Evolutionary conservation across 1,140 invertebrate species (phyloP).

Genomic region (Lepidurus couesii): DNA sequence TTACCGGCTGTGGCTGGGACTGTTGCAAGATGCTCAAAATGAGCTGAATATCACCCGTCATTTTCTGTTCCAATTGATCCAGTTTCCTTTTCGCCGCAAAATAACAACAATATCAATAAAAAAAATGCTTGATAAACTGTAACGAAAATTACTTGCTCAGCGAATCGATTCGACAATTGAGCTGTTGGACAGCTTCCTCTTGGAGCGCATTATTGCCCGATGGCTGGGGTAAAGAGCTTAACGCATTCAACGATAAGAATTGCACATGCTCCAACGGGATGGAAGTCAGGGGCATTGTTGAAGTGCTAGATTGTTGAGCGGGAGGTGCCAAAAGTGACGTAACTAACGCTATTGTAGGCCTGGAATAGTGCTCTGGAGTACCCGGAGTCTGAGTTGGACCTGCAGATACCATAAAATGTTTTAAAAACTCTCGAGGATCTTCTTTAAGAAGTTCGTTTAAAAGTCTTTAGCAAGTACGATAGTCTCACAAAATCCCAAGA

Average conservation of each 20-base stretch:
- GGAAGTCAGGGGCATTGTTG: constrained; percentile 22
- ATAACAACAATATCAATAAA: background rate
- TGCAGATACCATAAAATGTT: constrained; percentile 15
- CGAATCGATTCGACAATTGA: constrained; percentile 26
- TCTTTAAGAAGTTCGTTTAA: too few species aligned
- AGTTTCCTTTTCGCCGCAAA: constrained; percentile 22
- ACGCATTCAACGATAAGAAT: background rate
- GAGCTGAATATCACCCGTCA: constrained; percentile 31
- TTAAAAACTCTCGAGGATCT: background rate
- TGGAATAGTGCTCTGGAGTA: background rate
- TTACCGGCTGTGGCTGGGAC: background rate
- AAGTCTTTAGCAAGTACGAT: too few species aligned
- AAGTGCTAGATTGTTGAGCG: background rate
- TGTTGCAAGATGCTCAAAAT: constrained; percentile 32
- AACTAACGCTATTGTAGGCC: background rate
- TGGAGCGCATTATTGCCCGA: background rate
- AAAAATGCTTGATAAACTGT: too few species aligned
- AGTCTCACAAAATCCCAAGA: too few species aligned
- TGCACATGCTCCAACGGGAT: background rate
- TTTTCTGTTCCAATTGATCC: constrained; percentile 27
- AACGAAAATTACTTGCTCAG: background rate
- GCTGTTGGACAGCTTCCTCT: background rate
- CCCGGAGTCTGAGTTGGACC: background rate
- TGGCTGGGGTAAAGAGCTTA: background rate
- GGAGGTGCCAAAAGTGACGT: background rate